Base-by-base conservation (phyloP, 1,140 invertebrate genomes). In the Hydropsyche tenuis region DNA sequence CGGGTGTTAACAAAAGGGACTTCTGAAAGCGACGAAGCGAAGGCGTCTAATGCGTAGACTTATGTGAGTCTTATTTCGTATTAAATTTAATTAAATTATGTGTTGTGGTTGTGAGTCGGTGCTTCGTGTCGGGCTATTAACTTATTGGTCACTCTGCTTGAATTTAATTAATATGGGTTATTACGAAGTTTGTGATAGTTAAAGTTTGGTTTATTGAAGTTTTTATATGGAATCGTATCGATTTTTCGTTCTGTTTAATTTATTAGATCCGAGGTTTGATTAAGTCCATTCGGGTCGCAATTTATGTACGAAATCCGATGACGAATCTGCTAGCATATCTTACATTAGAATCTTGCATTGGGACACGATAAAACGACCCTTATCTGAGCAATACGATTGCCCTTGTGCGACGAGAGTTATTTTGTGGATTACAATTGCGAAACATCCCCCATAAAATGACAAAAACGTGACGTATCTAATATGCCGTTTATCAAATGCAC, bases 401-500 rank as follows among this genome's bases (percentile, higher is more conserved):
- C 66, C 27, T 20, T n/a, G 16, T 42, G 43, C 14, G n/a, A 5
- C 27, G 60, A 66, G 30, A 66, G 63, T 60, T 53, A 53, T 73
- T 73, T 43, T 48, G 45, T 9, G 72, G 72, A 73, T 73, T 69
- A 69, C 74, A 71, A 71, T 65, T 53, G 71, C 48, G 23, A 68
- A 75, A 51, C 51, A 45, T 45, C 53, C 16, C 46, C 66, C 48
- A 72, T 75, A 75, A 75, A 75, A 72, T 75, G 30, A 72, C 65
- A 72, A 56, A 37, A 37, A 37, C 30, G 30, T 37, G 30, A 37
- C 30, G 9, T 51, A 16, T 51, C 46, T 51, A 51, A 51, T 51
- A 51, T 4, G 46, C 3, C 30, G 14, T 51, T 16, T 51, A 51
- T 16, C 46, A 51, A 51, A 51, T 51, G 14, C 14, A 51, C 14